A percentile compares a stretch with the other conserved stretches of the same genome.
Conservation (phyloP, 2,113 vertebrate species). For the Leiothrix lutea region DNA sequence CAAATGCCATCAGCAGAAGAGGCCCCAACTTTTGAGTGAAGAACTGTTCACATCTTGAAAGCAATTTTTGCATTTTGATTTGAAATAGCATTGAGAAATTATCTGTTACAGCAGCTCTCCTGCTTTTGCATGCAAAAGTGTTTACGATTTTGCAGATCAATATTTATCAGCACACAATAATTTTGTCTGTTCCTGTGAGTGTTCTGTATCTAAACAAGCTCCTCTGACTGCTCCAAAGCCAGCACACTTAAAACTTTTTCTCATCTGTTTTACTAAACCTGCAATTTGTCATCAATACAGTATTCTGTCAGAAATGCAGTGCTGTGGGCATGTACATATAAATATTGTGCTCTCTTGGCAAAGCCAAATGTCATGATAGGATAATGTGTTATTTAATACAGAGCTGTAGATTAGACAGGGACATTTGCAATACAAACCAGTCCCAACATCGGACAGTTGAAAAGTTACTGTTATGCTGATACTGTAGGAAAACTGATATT, state of each 20-base stretch:
- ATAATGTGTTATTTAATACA: not conserved
- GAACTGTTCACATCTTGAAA: not conserved
- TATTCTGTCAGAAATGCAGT: not conserved
- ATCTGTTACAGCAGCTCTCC: not conserved
- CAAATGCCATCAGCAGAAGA: not conserved
- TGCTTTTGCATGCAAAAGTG: not conserved
- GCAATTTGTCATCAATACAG: not conserved
- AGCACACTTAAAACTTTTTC: not conserved
- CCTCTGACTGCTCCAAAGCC: not conserved
- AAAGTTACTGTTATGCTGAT: not conserved
- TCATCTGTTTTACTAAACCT: not conserved
- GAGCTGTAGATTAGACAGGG: not conserved
- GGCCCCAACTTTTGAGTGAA: not conserved
- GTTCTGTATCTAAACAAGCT: not conserved
- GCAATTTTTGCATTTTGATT: not conserved
- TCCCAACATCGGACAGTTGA: not conserved
- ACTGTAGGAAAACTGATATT: not conserved
- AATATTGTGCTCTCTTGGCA: not conserved
- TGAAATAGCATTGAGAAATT: not conserved
- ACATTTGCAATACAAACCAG: slow-evolving; percentile 8
- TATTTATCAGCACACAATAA: not conserved
- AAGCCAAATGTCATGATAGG: not conserved
- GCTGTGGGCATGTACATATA: not conserved
- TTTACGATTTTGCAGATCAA: not conserved
- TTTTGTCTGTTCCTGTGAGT: not conserved